Percentiles rank a stretch among this genome's conserved stretches.
Evolutionary conservation across 2,797 vertebrate genomes (phyloP).

Genomic region (Arremon brunneinucha): DNA sequence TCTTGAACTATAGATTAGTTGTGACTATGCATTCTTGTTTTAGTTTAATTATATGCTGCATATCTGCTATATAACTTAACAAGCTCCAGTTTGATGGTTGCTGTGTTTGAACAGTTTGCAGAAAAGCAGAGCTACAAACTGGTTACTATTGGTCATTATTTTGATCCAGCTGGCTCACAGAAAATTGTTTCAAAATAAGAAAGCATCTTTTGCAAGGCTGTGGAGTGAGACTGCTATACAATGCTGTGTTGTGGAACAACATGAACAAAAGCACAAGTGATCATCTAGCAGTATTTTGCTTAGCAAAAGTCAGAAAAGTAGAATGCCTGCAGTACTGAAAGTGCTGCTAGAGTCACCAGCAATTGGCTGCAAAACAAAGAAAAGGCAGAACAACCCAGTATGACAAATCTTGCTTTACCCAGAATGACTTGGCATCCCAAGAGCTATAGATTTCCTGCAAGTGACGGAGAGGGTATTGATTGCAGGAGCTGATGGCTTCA

Average conservation of each 20-base stretch:
- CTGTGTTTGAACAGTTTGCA: background rate
- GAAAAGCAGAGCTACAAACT: background rate
- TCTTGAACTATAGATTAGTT: background rate
- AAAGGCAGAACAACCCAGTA: background rate
- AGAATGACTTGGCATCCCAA: background rate
- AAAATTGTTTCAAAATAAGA: background rate
- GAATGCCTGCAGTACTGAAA: background rate
- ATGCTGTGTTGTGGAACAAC: background rate
- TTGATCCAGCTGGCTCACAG: background rate
- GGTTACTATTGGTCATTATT: background rate
- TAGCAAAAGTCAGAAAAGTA: background rate
- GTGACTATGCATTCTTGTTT: background rate
- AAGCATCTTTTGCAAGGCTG: background rate
- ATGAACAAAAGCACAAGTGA: background rate
- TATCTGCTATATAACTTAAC: background rate
- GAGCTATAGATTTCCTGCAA: background rate
- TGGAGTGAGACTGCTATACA: background rate
- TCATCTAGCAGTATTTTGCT: background rate
- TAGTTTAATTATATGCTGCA: background rate
- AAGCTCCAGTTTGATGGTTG: background rate
- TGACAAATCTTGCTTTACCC: background rate
- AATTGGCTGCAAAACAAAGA: background rate
- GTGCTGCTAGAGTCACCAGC: background rate
- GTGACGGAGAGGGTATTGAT: rapidly evolving
- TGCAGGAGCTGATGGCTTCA: background rate